Conservation (phyloP, 2,797 vertebrate genomes). For the Sarcoramphus papa region DNA sequence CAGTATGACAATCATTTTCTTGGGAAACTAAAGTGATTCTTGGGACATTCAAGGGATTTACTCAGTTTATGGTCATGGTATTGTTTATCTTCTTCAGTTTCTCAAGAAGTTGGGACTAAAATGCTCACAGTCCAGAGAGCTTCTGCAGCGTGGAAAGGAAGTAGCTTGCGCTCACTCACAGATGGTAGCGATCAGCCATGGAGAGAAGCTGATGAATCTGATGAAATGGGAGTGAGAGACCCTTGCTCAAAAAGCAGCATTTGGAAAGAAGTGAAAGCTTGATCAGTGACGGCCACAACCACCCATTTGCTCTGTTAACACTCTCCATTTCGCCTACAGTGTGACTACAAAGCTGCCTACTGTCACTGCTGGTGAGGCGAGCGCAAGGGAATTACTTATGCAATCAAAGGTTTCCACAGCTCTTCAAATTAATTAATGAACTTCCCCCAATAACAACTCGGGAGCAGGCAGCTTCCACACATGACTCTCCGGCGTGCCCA, state of each 20-base stretch:
- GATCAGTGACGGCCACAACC: too few species aligned
- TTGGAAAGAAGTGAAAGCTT: neutral
- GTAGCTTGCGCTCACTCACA: neutral
- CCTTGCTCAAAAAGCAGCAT: neutral
- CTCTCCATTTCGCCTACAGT: accelerated
- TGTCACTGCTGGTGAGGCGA: neutral
- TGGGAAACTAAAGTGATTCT: neutral
- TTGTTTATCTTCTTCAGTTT: neutral
- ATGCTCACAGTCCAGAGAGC: neutral
- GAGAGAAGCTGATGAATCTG: neutral
- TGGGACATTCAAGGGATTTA: neutral
- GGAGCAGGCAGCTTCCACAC: neutral
- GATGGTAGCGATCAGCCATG: accelerated
- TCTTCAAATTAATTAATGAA: neutral
- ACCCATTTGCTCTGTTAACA: neutral
- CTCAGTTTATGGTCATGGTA: neutral
- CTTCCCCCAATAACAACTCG: neutral
- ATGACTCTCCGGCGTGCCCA: accelerated
- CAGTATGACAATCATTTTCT: neutral
- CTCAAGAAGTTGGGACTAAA: neutral
- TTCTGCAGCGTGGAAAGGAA: neutral
- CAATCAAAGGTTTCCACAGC: neutral
- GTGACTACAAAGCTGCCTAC: neutral
- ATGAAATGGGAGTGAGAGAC: neutral
- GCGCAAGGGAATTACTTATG: accelerated